Evolutionary conservation across 2,797 vertebrate species (phyloP).

Genomic region (Scyliorhinus canicula): DNA sequence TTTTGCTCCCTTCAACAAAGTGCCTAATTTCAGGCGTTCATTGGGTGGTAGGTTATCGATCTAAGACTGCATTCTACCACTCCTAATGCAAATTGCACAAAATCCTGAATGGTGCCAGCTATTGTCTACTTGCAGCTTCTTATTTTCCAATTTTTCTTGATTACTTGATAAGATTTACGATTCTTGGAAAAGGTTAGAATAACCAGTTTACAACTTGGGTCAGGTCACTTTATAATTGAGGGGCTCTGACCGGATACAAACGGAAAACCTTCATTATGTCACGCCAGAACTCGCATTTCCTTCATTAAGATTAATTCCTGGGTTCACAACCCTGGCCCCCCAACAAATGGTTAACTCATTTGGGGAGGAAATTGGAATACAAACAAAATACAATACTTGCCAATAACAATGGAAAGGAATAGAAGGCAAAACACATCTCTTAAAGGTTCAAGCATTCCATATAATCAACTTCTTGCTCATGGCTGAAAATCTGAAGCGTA

Average conservation of each 20-base stretch:
- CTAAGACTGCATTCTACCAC: background rate
- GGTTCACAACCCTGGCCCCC: no score
- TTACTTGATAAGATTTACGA: background rate
- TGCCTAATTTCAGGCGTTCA: no score
- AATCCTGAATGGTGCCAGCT: background rate
- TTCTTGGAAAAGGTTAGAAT: slow-evolving; percentile 6
- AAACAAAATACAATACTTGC: background rate
- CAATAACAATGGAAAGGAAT: background rate
- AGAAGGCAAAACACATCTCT: background rate
- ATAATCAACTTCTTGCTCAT: background rate
- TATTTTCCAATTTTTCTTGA: background rate
- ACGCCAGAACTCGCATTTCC: background rate
- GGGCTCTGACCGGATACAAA: background rate
- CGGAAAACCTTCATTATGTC: background rate
- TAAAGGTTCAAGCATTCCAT: background rate
- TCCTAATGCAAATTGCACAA: background rate
- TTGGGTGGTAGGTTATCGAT: background rate
- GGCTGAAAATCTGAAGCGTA: background rate
- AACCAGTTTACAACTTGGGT: background rate
- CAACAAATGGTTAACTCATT: background rate
- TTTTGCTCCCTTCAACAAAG: background rate
- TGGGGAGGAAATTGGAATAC: background rate
- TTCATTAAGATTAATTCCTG: background rate
- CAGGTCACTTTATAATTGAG: background rate
- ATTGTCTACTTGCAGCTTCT: background rate